phyloP scores from a whole-genome alignment of 1,140 invertebrate genomes.

The Homarus americanus region DNA sequence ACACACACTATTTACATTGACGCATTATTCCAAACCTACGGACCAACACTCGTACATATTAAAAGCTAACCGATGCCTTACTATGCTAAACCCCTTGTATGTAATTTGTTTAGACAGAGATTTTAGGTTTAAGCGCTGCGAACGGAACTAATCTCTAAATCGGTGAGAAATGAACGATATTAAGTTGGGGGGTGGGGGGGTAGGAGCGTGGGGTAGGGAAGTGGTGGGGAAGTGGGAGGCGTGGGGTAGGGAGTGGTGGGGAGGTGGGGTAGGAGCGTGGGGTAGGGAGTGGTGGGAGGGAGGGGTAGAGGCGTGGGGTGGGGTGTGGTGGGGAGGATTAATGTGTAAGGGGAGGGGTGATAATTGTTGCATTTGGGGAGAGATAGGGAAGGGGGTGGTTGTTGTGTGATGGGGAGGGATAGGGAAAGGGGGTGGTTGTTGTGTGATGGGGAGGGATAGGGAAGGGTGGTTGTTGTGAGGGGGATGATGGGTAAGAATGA shows the following conservation, averaged over 20 bases:
- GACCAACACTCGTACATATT: not conserved
- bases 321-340: too few relatives aligned
- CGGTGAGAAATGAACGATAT: slow-evolving; percentile 22
- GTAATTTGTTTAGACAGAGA: slow-evolving; percentile 39
- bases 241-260: not conserved
- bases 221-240: not conserved
- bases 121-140: slow-evolving; percentile 1
- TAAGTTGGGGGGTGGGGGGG: slow-evolving; percentile 8
- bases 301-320: too few relatives aligned
- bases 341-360: too few relatives aligned
- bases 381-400: too few relatives aligned
- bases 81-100: not conserved
- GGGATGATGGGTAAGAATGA: too few relatives aligned
- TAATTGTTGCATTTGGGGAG: too few relatives aligned
- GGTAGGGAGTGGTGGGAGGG: too few relatives aligned
- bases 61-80: not conserved
- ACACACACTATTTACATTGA: not conserved
- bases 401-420: too few relatives aligned
- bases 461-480: too few relatives aligned
- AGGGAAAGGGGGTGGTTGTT: too few relatives aligned
- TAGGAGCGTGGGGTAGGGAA: too few relatives aligned
- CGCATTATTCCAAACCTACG: not conserved
- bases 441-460: too few relatives aligned
- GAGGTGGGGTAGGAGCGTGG: not conserved
- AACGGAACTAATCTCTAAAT: slow-evolving; percentile 34